Evolutionary conservation across 2,888 invertebrate species (phyloP).

Genomic region (Galerucella calmariensis): DNA sequence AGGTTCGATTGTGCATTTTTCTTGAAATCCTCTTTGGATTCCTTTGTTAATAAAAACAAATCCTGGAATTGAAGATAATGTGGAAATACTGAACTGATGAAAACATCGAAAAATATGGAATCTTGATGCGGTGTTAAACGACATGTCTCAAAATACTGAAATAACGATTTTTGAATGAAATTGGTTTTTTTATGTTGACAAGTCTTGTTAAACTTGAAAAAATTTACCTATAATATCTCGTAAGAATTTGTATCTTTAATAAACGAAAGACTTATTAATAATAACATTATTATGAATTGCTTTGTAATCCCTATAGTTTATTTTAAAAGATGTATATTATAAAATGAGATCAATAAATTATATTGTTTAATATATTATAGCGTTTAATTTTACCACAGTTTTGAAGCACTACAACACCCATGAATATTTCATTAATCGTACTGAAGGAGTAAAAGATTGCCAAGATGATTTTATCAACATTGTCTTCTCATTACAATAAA

Average conservation of each 20-base stretch:
- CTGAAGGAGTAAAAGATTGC: no score
- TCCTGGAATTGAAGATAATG: neutral
- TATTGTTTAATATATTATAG: conserved; percentile 41
- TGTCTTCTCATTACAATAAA: no score
- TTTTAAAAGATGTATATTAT: conserved; percentile 42
- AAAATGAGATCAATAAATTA: conserved; percentile 42
- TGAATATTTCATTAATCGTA: no score
- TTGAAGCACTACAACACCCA: neutral
- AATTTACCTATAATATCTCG: conserved; percentile 25
- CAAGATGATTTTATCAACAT: no score
- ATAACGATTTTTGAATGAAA: neutral
- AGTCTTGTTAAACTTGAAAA: conserved; percentile 7
- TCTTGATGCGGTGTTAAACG: neutral
- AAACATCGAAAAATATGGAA: no score
- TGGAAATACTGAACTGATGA: neutral
- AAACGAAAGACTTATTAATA: conserved; percentile 40
- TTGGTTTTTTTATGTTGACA: neutral
- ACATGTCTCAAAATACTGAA: no score
- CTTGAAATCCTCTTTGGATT: no score
- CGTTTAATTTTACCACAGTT: neutral
- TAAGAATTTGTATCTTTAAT: conserved; percentile 38
- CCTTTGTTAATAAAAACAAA: neutral
- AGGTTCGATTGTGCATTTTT: no score
- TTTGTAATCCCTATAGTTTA: conserved; percentile 43
- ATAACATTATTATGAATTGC: conserved; percentile 32